Base-by-base conservation (phyloP, 2,113 vertebrate species). In the Sinocyclocheilus maitianheensis region DNA sequence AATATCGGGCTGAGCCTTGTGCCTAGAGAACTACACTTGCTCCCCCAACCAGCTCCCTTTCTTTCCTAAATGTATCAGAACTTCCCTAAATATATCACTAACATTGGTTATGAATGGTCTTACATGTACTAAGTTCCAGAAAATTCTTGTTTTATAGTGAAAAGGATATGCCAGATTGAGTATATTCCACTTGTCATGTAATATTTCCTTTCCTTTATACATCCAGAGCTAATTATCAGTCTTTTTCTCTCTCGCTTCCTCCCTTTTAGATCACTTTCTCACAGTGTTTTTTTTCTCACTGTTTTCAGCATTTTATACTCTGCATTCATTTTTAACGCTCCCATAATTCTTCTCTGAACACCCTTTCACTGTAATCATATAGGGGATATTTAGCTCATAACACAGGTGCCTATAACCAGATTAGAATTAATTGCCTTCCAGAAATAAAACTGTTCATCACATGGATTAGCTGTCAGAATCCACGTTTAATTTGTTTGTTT, bases 371-470 rank as follows among this genome's bases (percentile, higher is more conserved):
- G 10, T 26, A 82, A 85, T 71, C 63, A 22, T 30, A 75, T 12
- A 60, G 48, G 79, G 13, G 22, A 77, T 69, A 43, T 60, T 67
- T 75, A 71, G 72, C 16, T 26, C 60, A 40, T 55, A 34, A 78
- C 5, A 14, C 40, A 51, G 37, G 62, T 80, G 86, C 22, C 65
- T 81, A 74, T 75, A 79, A 79, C 82, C 77, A 84, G 77, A 81
- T 84, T 85, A 71, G 18, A 79, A 83, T 84, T 84, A 84, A 80
- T 71, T 82, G 55, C 84, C 30, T 77, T 60, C 74, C 71, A 12
- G 2, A 72, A 76, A 81, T 84, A 88, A 78, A 63, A 81, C 40
- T 30, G 53, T 84, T 79, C 18, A 30, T 34, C 51, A 13, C 63
- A 53, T n/a, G 65, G 76, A 75, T 84, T 84, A 55, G 26, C 63